Conservation (phyloP, 1,140 invertebrate genomes). For the Ceratosolen fusciceps region DNA sequence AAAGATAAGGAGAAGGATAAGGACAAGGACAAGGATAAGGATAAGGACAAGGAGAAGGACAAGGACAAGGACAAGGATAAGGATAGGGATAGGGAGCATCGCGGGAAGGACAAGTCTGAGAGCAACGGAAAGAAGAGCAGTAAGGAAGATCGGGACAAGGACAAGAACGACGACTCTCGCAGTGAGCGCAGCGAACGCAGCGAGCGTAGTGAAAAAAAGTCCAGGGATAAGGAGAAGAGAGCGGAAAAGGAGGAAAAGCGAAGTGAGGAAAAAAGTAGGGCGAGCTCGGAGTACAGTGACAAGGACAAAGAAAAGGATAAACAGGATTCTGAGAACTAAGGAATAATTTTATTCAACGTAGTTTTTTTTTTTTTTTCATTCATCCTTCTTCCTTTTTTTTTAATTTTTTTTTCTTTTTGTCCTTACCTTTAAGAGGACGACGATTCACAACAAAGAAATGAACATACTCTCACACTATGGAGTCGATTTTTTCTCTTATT, state of each 20-base stretch:
- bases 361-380: background rate
- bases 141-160: constrained; percentile 65
- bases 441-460: background rate
- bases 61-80: background rate
- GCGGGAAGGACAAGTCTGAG: constrained; percentile 69
- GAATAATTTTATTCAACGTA: constrained; percentile 9
- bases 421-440: background rate
- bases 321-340: constrained; percentile 39
- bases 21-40: constrained; percentile 62
- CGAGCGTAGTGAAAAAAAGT: constrained; percentile 64
- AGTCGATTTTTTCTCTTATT: background rate
- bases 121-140: constrained; percentile 66
- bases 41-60: constrained; percentile 51
- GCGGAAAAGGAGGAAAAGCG: constrained; percentile 63
- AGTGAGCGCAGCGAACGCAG: constrained; percentile 60
- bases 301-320: constrained; percentile 57
- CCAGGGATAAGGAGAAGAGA: constrained; percentile 57
- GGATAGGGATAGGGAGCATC: constrained; percentile 50
- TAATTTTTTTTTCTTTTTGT: background rate
- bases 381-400: background rate
- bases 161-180: constrained; percentile 66
- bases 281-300: constrained; percentile 63
- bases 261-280: constrained; percentile 59
- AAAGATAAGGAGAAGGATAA: constrained; percentile 66
- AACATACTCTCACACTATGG: background rate